Conservation (phyloP, 2,888 invertebrate genomes). For the Napeogenes sylphis region DNA sequence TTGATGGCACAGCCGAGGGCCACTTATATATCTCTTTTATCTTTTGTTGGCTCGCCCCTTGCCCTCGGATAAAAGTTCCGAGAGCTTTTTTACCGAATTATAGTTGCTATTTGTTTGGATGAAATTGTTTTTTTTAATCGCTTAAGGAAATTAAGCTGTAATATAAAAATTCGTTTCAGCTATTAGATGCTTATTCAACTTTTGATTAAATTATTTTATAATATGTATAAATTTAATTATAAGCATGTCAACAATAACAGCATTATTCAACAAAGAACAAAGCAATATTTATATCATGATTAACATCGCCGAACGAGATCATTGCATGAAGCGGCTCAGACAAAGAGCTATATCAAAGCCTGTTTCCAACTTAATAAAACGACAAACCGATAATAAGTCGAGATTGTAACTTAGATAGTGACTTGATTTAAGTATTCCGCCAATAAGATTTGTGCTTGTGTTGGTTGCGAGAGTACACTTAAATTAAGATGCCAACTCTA, state of each 20-base stretch:
- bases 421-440: conserved; percentile 67
- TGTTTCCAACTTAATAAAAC: conserved; percentile 31
- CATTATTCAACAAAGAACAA: too few species aligned
- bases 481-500: conserved; percentile 33
- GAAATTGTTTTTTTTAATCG: conserved; percentile 33
- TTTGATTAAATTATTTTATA: too few species aligned
- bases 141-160: conserved; percentile 34
- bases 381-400: conserved; percentile 47
- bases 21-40: conserved; percentile 77
- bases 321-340: conserved; percentile 10
- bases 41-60: conserved; percentile 69
- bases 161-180: conserved; percentile 12
- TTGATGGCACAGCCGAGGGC: conserved; percentile 75
- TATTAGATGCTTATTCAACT: neutral
- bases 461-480: conserved; percentile 42
- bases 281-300: too few species aligned
- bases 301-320: too few species aligned
- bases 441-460: conserved; percentile 53
- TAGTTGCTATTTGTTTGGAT: conserved; percentile 33
- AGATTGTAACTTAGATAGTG: conserved; percentile 63
- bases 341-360: conserved; percentile 16
- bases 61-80: conserved; percentile 63
- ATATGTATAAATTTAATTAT: too few species aligned
- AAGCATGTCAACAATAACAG: too few species aligned
- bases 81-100: conserved; percentile 55